Conservation (phyloP, 1,140 invertebrate genomes). For the Micrasema minimum region DNA sequence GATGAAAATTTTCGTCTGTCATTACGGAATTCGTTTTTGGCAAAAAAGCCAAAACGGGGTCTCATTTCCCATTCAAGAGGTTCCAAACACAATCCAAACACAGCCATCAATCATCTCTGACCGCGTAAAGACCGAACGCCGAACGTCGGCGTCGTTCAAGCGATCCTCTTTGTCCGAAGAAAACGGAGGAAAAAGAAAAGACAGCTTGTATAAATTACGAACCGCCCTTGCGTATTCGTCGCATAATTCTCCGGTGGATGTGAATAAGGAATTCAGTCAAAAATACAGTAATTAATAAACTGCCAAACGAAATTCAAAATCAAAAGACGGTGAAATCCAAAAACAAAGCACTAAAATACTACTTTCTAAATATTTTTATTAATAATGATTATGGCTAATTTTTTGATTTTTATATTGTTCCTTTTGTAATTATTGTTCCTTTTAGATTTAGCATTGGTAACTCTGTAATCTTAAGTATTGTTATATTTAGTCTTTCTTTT, state of each 20-base stretch:
- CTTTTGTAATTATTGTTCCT: too few relatives aligned
- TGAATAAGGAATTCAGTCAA: too few relatives aligned
- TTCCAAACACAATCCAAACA: slow-evolving; percentile 29
- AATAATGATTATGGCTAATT: too few relatives aligned
- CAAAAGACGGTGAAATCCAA: too few relatives aligned
- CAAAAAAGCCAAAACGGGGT: slow-evolving; percentile 23
- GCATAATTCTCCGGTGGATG: slow-evolving; percentile 28
- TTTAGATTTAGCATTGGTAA: too few relatives aligned
- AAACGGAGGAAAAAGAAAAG: slow-evolving; percentile 18
- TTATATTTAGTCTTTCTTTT: too few relatives aligned
- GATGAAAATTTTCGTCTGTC: slow-evolving; percentile 10
- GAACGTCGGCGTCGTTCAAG: neutral
- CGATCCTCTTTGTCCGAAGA: slow-evolving; percentile 24
- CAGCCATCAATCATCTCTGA: slow-evolving; percentile 34
- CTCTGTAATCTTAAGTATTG: too few relatives aligned
- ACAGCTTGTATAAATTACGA: slow-evolving; percentile 39
- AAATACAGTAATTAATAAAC: too few relatives aligned
- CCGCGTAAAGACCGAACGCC: neutral
- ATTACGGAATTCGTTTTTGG: slow-evolving; percentile 18
- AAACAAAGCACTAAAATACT: too few relatives aligned
- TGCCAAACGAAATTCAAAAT: too few relatives aligned
- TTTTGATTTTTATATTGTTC: too few relatives aligned
- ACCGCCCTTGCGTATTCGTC: slow-evolving; percentile 38
- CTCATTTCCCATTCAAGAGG: slow-evolving; percentile 34
- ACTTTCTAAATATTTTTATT: too few relatives aligned